Percentiles rank a stretch among this genome's conserved stretches.
Evolutionary conservation across 2,113 vertebrate species (phyloP).

Genomic region (Channa argus): DNA sequence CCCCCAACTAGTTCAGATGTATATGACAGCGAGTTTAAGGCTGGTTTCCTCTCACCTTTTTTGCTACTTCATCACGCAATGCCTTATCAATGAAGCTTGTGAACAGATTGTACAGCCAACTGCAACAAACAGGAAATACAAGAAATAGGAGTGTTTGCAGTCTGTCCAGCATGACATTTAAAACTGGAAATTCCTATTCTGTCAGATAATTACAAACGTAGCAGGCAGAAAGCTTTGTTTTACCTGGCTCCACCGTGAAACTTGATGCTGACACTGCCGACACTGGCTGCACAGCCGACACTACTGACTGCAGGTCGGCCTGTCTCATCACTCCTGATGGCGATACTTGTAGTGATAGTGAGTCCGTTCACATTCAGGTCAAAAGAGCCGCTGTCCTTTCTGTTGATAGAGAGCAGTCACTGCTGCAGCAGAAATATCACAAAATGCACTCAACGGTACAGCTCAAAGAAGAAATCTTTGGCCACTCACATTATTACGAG

Average conservation of each 20-base stretch:
- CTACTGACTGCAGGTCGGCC: constrained; percentile 74
- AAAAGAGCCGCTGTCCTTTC: constrained; percentile 81
- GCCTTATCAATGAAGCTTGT: constrained; percentile 61
- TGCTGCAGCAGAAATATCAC: not conserved
- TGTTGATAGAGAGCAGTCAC: constrained; percentile 32
- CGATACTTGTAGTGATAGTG: constrained; percentile 58
- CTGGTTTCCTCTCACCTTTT: constrained; percentile 70
- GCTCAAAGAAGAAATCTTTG: accelerated
- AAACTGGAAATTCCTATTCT: not conserved
- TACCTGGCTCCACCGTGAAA: constrained; percentile 84
- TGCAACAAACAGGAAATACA: constrained; percentile 54
- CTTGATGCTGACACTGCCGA: constrained; percentile 60
- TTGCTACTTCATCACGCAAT: constrained; percentile 63
- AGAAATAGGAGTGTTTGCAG: not conserved
- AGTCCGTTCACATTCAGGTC: constrained; percentile 73
- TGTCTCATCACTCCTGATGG: constrained; percentile 70
- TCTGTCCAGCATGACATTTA: no score
- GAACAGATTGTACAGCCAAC: constrained; percentile 86
- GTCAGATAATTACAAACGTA: not conserved
- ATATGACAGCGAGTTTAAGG: no score
- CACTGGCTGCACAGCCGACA: constrained; percentile 59
- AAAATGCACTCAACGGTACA: not conserved
- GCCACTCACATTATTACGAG: constrained; percentile 74
- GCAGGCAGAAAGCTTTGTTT: not conserved
- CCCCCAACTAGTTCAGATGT: no score